These are phyloP conservation scores for Vulpes vulpes DNA, from an alignment of 2,113 vertebrate species.

Conservation along the genomic window DNA sequence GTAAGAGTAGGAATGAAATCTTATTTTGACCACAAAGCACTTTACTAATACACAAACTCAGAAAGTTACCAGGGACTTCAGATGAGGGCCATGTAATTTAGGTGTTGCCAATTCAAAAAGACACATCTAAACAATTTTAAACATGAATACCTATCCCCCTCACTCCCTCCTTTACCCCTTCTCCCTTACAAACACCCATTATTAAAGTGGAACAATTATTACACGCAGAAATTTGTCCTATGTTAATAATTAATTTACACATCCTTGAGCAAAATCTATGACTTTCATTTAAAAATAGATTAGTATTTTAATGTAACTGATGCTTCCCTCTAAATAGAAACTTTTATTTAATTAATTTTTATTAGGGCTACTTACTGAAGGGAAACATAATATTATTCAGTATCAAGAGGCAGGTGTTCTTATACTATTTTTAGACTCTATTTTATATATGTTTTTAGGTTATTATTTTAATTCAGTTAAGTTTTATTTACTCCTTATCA, in stretches of 20 bases:
- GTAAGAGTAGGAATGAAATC: conserved; percentile 40
- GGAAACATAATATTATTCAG: not conserved
- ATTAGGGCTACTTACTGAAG: not conserved
- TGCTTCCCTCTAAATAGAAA: conserved; percentile 60
- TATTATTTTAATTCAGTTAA: conserved; percentile 37
- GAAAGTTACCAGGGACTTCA: conserved; percentile 54
- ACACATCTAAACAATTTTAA: conserved; percentile 23
- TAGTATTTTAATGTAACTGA: conserved; percentile 26
- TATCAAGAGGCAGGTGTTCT: not conserved
- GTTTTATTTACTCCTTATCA: conserved; percentile 36
- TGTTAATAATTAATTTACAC: conserved; percentile 29
- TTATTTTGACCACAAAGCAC: conserved; percentile 52
- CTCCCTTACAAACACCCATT: not conserved
- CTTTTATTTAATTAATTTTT: conserved; percentile 71
- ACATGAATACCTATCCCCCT: not conserved
- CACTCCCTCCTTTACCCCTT: no score
- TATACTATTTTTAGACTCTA: not conserved
- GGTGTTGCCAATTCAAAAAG: conserved; percentile 35
- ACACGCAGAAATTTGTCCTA: conserved; percentile 42
- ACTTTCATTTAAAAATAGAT: conserved; percentile 13
- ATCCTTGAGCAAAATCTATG: conserved; percentile 55
- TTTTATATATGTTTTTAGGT: not conserved
- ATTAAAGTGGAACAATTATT: conserved; percentile 36
- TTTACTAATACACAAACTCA: not conserved
- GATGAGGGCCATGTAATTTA: conserved; percentile 2